Base-by-base conservation (phyloP, 2,888 invertebrate genomes). In the Drosophila neotestacea region DNA sequence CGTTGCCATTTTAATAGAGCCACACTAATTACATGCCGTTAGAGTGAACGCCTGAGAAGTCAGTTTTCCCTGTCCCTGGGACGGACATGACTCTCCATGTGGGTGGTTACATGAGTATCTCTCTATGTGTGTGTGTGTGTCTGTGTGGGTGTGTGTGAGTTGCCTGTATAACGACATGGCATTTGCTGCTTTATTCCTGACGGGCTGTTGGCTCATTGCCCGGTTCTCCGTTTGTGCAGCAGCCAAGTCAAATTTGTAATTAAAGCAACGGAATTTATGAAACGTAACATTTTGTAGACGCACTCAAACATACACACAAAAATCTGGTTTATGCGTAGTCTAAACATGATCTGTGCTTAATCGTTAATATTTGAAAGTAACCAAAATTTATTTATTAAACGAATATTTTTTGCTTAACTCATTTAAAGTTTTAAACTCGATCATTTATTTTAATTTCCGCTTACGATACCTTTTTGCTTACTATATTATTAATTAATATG, bases 21-120 rank as follows among this genome's bases (percentile, higher is more conserved):
- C 84, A 88, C 89, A 88, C 85, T 86, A 86, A 86, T 86, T 86
- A 86, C 85, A 88, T 81, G 88, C 89, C 88, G 85, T 85, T 85
- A 85, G 86, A 89, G 61, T 77, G 79, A 85, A 86, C 77, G 83
- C 83, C 80, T 70, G 69, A 60, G 70, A 74, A 79, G 82, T 70
- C 83, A 67, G 59, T 68, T 36, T 30, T 30, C 32, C 36, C 22
- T 22, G 22, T 22, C 22, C 38, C 50, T 6, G 42, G 58, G 51
- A 59, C 34, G 55, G 55, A 46, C 56, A 27, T 11, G 54, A 22
- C 34, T 42, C 36, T 54, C 32, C 46, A 41, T 34, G 36, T 16
- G 42, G 58, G 50, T 48, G 63, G 52, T 47, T 34, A 34, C 28
- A 52, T 27, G 59, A 34, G 60, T 51, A 55, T 42, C 30, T 54